A percentile compares a stretch with the other conserved stretches of the same genome.
Evolutionary conservation across 53 echinoderm and acorn worm genomes (phyloP).

Genomic region (Glandiceps talaboti): DNA sequence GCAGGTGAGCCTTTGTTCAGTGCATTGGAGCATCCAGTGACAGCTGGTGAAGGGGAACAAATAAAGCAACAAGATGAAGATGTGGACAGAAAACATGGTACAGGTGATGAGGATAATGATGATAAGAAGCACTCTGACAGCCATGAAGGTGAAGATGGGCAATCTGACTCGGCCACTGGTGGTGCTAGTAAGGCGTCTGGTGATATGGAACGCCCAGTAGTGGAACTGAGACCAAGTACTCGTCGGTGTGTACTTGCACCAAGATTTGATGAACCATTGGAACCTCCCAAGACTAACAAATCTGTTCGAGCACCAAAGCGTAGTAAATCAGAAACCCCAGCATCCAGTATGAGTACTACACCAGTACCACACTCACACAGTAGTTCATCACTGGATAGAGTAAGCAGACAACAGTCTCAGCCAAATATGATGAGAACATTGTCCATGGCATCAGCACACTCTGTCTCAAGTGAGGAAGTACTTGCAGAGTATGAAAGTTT

Average conservation of each 20-base stretch:
- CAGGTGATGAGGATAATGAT: too few species aligned
- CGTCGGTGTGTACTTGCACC: background rate
- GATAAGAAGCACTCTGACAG: too few species aligned
- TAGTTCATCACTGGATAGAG: background rate
- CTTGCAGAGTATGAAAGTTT: background rate
- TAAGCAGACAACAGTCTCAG: background rate
- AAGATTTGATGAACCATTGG: background rate
- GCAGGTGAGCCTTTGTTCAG: too few species aligned
- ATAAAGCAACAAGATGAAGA: too few species aligned
- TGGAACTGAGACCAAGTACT: background rate
- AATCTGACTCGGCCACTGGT: too few species aligned
- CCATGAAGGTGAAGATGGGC: too few species aligned
- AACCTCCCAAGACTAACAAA: background rate
- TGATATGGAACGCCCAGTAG: too few species aligned
- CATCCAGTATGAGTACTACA: background rate
- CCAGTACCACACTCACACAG: background rate
- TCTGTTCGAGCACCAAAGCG: background rate
- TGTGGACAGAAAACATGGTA: too few species aligned
- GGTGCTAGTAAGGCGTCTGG: too few species aligned
- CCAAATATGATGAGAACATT: background rate
- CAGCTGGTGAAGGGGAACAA: too few species aligned
- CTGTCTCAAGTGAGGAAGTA: background rate
- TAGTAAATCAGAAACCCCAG: background rate
- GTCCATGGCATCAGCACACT: background rate
- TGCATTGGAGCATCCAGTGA: too few species aligned